A percentile compares a stretch with the other conserved stretches of the same genome.
Evolutionary conservation across 2,113 vertebrate species (phyloP).

Genomic region (Archilochus colubris): DNA sequence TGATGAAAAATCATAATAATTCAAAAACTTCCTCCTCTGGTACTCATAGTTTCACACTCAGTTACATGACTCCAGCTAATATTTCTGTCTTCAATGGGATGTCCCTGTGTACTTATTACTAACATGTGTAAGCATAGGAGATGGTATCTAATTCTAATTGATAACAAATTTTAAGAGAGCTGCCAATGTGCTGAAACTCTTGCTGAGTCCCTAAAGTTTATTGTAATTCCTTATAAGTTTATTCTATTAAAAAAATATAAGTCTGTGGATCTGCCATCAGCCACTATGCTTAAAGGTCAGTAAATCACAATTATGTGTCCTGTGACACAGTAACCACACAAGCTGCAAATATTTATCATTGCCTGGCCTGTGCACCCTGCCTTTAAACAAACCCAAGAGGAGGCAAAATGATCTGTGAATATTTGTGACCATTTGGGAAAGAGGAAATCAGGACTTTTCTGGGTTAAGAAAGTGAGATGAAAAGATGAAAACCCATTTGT

Average conservation of each 20-base stretch:
- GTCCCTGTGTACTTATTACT: not conserved
- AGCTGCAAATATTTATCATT: not conserved
- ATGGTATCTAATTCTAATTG: not conserved
- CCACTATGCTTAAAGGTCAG: not conserved
- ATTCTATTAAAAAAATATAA: not conserved
- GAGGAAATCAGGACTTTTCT: not conserved
- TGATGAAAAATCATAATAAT: not conserved
- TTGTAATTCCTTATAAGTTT: not conserved
- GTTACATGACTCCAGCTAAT: not conserved
- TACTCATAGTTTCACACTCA: not conserved
- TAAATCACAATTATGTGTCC: fast-evolving
- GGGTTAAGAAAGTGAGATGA: not conserved
- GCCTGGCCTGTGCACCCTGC: too few species aligned
- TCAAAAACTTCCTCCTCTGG: not conserved
- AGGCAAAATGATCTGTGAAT: not conserved
- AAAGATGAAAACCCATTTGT: not conserved
- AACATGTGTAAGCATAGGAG: not conserved
- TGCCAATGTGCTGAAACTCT: not conserved
- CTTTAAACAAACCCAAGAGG: not conserved
- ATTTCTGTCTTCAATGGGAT: not conserved
- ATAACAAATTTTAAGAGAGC: not conserved
- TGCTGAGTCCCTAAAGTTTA: not conserved
- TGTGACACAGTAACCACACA: not conserved
- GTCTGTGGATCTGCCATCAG: not conserved
- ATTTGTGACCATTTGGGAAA: not conserved